phyloP scores from a whole-genome alignment of 2,888 invertebrate genomes.

The Arctia plantaginis region DNA sequence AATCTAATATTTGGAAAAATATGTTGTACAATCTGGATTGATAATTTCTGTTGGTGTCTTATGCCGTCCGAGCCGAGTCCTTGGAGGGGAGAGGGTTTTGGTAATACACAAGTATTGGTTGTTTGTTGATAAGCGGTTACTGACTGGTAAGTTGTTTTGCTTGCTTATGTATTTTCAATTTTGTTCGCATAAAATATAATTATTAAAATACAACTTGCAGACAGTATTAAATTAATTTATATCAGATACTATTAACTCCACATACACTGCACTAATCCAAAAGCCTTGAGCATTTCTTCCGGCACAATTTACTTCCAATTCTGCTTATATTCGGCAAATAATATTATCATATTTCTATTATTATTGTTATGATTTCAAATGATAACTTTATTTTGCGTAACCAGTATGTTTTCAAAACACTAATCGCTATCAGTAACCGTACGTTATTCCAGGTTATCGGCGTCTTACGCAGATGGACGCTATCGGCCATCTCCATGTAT shows the following conservation, averaged over 20 bases:
- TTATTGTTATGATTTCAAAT: constrained; percentile 27
- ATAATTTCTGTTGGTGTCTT: not conserved
- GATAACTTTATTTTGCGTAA: constrained; percentile 43
- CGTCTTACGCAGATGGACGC: constrained; percentile 40
- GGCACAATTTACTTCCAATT: not conserved
- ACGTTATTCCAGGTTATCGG: constrained; percentile 67
- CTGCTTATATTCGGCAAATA: not conserved
- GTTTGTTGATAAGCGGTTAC: not conserved
- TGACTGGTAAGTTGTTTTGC: not conserved
- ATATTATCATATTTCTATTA: constrained; percentile 4
- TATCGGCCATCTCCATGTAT: constrained; percentile 14
- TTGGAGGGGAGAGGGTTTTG: not conserved
- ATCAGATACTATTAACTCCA: not conserved
- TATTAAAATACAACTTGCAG: not conserved
- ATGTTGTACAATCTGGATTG: too few relatives aligned
- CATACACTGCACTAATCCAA: not conserved
- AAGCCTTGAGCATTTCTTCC: constrained; percentile 1
- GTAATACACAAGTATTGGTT: too few relatives aligned
- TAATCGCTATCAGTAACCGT: constrained; percentile 50
- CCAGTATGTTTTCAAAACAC: constrained; percentile 52
- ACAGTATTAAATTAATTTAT: not conserved
- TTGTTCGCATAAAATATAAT: not conserved
- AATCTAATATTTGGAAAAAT: too few relatives aligned
- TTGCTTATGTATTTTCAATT: not conserved
- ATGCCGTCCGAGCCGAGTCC: not conserved